Evolutionary conservation across 1,140 invertebrate species (phyloP), one percentile per base, ranked within the genome.

Genomic region (Camponotus pennsylvanicus): DNA sequence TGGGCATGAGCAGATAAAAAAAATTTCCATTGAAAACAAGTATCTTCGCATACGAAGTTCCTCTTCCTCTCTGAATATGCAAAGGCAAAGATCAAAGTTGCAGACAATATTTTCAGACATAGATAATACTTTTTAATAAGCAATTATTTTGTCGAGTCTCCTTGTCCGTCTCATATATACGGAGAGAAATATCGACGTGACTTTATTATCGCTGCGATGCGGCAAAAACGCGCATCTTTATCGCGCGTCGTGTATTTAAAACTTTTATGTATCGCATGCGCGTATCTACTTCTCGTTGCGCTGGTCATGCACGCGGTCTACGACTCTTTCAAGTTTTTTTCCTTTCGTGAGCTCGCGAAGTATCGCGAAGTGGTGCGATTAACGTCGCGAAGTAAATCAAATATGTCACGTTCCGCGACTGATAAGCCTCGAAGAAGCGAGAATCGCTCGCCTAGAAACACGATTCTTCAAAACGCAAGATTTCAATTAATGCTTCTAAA

Each of bases 271-370:
- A 37, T 57, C 52, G 69, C 21, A 27, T 1, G 32, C 32, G 15
- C 27, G 2, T 70, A 70, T 66, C 42, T n/a, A 27, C n/a, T 71
- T 1, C 49, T 52, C 45, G 55, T 89, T 89, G 86, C 61, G 88
- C 75, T 88, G 86, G 86, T 89, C 88, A 88, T 40, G 86, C 37
- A 73, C 67, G 21, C 40, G 34, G 67, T 49, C 66, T 42, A 52
- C 77, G 63, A 67, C 52, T 59, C 52, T 67, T 67, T 40, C 15
- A 7, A 15, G 27, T 27, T 61, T 42, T 70, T 37, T 63, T 34
- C 9, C 37, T 82, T 32, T 71, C 21, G 52, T 6, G 37, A 59
- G 27, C 27, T 42, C 27, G 18, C 21, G 7, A 9, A 45, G 37
- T 18, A 7, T 52, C 18, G 37, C 13, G 37, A 27, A 27, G 49